phyloP scores from a whole-genome alignment of 2,797 vertebrate species.

The Petrocephalus sullivani region DNA sequence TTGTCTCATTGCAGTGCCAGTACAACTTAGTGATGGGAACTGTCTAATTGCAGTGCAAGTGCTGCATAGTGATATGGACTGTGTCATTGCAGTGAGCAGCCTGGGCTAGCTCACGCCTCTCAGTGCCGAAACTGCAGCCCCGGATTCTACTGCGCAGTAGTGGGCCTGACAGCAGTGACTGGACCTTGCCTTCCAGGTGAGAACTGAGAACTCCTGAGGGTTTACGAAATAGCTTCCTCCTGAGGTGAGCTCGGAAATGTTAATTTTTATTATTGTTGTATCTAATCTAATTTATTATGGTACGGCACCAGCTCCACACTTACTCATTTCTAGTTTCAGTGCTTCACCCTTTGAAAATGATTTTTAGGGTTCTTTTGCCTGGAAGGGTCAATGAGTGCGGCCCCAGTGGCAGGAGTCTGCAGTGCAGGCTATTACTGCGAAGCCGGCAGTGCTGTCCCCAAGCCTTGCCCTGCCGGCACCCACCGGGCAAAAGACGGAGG shows the following conservation, averaged over 20 bases:
- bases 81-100: conserved; percentile 51
- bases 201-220: background rate
- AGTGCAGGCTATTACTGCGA: conserved; percentile 72
- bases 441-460: conserved; percentile 60
- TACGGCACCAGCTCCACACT: background rate
- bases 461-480: conserved; percentile 66
- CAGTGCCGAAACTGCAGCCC: conserved; percentile 61
- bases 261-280: background rate
- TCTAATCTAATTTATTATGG: background rate
- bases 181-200: conserved; percentile 65
- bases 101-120: conserved; percentile 46
- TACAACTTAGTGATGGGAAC: background rate
- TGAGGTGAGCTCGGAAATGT: background rate
- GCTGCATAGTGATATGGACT: background rate
- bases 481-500: conserved; percentile 60
- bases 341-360: conserved; percentile 7
- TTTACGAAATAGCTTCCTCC: background rate
- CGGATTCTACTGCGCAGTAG: conserved; percentile 65
- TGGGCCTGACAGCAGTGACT: conserved; percentile 55
- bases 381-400: conserved; percentile 56
- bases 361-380: conserved; percentile 64
- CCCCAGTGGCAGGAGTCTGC: conserved; percentile 60
- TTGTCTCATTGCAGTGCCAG: background rate
- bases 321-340: background rate
- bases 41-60: background rate